Percentiles rank a stretch among this genome's conserved stretches.
Conservation (phyloP, 1,140 invertebrate species). For the Subanguina moxae region DNA sequence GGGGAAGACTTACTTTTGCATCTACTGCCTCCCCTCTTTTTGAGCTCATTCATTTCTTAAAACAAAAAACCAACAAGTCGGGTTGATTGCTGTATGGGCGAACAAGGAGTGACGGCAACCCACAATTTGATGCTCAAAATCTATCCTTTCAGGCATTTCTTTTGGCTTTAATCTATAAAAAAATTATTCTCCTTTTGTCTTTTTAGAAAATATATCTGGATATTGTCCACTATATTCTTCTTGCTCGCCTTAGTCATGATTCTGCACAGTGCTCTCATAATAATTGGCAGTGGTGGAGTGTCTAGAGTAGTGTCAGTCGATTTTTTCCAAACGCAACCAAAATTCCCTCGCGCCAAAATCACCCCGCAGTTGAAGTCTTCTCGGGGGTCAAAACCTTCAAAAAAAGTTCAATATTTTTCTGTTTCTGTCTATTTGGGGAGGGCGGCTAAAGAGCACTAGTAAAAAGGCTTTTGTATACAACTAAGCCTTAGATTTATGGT, state of each 20-base stretch:
- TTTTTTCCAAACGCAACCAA: neutral
- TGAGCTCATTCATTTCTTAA: no score
- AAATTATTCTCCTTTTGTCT: neutral
- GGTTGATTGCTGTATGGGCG: slow-evolving; percentile 16
- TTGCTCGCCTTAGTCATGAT: slow-evolving; percentile 25
- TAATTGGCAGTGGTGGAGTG: slow-evolving; percentile 5
- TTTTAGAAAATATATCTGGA: slow-evolving; percentile 30
- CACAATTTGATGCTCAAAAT: slow-evolving; percentile 19
- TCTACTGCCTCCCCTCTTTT: no score
- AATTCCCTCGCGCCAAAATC: no score
- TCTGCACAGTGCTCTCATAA: slow-evolving; percentile 13
- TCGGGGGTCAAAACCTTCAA: no score
- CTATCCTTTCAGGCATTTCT: slow-evolving; percentile 30
- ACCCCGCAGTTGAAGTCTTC: no score
- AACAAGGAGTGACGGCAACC: slow-evolving; percentile 14
- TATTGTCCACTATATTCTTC: slow-evolving; percentile 17
- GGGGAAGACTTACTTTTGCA: no score
- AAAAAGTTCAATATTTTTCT: no score
- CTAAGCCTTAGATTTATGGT: no score
- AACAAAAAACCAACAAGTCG: no score
- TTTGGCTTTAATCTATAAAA: neutral
- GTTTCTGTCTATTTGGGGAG: no score
- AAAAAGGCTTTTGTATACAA: no score
- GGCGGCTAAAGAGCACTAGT: no score
- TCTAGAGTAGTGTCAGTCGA: slow-evolving; percentile 10